Percentiles rank a stretch among this genome's conserved stretches.
phyloP scores from a whole-genome alignment of 2,888 invertebrate genomes.

The Eupithecia subfuscata region DNA sequence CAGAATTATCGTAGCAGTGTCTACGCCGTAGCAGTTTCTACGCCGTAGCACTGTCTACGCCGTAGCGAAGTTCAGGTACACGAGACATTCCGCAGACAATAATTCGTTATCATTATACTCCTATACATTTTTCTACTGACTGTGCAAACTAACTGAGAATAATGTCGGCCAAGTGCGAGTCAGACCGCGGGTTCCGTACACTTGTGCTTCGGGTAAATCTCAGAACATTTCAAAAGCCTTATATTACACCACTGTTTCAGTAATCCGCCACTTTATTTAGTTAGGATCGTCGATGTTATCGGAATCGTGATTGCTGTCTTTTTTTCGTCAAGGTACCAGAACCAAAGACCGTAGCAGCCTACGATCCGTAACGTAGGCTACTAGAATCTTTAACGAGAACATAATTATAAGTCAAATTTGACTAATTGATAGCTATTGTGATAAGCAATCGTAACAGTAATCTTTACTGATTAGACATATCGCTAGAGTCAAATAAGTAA shows the following conservation, averaged over 20 bases:
- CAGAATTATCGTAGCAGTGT: neutral
- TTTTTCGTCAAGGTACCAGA: neutral
- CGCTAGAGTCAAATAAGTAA: no score
- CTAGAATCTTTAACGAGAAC: no score
- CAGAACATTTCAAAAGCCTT: neutral
- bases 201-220: neutral
- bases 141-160: neutral
- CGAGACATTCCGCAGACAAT: neutral
- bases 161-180: neutral
- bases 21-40: slow-evolving; percentile 1
- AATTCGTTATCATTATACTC: neutral
- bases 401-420: no score
- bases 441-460: no score
- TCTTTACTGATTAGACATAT: no score
- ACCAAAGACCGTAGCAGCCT: no score
- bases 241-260: slow-evolving; percentile 13
- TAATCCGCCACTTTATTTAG: slow-evolving; percentile 29
- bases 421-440: no score
- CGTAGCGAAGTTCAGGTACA: neutral
- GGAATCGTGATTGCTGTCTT: neutral
- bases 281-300: slow-evolving; percentile 21
- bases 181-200: neutral
- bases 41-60: slow-evolving; percentile 6
- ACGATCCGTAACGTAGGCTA: no score
- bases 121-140: neutral